Evolutionary conservation across 2,888 invertebrate species (phyloP).

Genomic region (Drosophila putrida): DNA sequence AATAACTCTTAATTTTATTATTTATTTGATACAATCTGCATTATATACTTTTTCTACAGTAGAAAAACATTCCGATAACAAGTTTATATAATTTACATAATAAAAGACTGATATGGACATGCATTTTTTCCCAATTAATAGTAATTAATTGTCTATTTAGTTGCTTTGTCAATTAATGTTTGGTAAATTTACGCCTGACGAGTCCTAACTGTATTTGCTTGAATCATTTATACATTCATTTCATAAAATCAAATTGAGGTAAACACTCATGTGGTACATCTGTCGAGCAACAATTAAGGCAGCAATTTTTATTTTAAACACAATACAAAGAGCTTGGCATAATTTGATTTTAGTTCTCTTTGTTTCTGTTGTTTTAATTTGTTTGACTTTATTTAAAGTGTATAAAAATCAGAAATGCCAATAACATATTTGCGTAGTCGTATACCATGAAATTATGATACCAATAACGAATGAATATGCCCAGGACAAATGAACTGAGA

Average conservation of each 20-base stretch:
- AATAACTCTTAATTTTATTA: neutral
- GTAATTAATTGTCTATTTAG: conserved; percentile 6
- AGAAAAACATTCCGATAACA: neutral
- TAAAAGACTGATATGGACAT: neutral
- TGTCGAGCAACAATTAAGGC: conserved; percentile 35
- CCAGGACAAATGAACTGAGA: too few relatives aligned
- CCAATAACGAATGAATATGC: neutral
- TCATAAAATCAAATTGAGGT: conserved; percentile 32
- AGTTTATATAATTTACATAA: neutral
- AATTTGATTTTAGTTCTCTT: neutral
- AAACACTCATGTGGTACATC: conserved; percentile 4
- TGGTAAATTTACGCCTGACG: neutral
- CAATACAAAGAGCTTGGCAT: neutral
- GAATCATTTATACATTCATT: conserved; percentile 30
- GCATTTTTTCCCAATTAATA: neutral
- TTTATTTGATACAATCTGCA: neutral
- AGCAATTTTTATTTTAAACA: neutral
- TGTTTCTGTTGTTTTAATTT: too few relatives aligned
- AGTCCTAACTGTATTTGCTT: conserved; percentile 28
- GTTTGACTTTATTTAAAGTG: neutral
- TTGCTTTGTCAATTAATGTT: conserved; percentile 17
- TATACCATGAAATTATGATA: neutral
- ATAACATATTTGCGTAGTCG: neutral
- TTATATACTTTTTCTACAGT: neutral
- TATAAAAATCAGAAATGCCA: neutral